These are phyloP conservation scores for Podarcis lilfordi DNA, from an alignment of 2,797 vertebrate species.

Conservation along the genomic window DNA sequence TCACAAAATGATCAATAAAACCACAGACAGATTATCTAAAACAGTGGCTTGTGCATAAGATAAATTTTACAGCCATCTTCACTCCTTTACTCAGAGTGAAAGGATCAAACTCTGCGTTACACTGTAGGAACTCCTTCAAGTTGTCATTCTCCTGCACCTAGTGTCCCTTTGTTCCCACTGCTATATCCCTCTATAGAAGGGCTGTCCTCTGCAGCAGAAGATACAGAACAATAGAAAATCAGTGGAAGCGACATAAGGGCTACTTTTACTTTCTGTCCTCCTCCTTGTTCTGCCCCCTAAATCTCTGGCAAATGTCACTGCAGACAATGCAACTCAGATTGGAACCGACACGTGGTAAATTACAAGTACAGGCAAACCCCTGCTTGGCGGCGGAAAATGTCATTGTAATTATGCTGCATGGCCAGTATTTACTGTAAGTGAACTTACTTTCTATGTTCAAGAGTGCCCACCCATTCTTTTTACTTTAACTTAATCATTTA, in stretches of 20 bases:
- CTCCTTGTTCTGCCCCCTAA: constrained; percentile 23
- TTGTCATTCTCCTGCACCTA: neutral
- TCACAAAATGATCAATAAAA: neutral
- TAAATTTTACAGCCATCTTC: neutral
- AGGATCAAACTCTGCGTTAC: neutral
- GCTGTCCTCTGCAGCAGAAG: neutral
- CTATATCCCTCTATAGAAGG: neutral
- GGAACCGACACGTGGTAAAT: constrained; percentile 10
- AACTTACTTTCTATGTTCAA: neutral
- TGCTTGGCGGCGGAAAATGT: neutral
- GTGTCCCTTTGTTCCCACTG: neutral
- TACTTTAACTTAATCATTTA: neutral
- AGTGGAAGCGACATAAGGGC: neutral
- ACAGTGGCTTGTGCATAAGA: neutral
- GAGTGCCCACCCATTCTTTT: neutral
- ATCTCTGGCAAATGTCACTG: constrained; percentile 55
- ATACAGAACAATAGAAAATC: constrained; percentile 41
- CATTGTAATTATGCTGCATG: neutral
- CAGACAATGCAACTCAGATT: constrained; percentile 49
- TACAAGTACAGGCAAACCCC: neutral
- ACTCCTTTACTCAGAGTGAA: neutral
- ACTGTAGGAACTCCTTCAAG: neutral
- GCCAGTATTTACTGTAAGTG: neutral
- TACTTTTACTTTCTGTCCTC: constrained; percentile 12
- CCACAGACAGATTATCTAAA: neutral